phyloP scores from a whole-genome alignment of 2,113 vertebrate species.

The Amazona vittata region DNA sequence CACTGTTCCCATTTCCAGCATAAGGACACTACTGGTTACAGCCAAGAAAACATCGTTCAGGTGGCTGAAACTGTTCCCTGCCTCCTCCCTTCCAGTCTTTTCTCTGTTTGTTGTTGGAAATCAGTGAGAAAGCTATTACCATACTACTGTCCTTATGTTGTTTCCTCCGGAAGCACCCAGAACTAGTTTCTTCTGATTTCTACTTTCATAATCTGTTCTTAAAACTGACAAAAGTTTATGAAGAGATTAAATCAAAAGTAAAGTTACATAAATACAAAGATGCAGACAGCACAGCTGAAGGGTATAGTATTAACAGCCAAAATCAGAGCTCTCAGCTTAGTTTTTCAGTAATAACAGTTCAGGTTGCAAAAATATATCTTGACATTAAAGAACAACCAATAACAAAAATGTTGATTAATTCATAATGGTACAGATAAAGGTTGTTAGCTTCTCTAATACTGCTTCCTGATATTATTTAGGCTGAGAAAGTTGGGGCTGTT shows the following conservation, averaged over 20 bases:
- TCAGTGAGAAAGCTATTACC: not conserved
- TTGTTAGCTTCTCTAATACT: rapidly evolving
- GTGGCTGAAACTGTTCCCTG: not conserved
- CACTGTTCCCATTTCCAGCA: not conserved
- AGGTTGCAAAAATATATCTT: not conserved
- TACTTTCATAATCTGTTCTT: constrained; percentile 28
- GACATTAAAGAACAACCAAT: not conserved
- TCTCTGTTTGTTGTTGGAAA: not conserved
- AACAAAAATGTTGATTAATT: not conserved
- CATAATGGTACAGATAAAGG: not conserved
- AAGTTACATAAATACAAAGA: constrained; percentile 50
- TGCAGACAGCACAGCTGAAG: constrained; percentile 34
- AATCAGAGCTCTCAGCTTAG: constrained; percentile 1
- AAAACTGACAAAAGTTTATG: constrained; percentile 23
- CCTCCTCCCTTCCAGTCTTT: not conserved
- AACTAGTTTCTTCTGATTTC: not conserved
- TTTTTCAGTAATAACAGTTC: not conserved
- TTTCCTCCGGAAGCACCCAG: not conserved
- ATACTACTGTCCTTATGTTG: not conserved
- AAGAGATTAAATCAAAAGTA: constrained; percentile 14
- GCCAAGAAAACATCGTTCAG: not conserved
- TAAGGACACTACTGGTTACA: not conserved
- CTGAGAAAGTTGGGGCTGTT: no score
- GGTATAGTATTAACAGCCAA: constrained; percentile 10
- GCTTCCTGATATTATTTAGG: not conserved